A percentile compares a stretch with the other conserved stretches of the same genome.
phyloP scores from a whole-genome alignment of 2,113 vertebrate species.

The Serranochromis macrocephalus region DNA sequence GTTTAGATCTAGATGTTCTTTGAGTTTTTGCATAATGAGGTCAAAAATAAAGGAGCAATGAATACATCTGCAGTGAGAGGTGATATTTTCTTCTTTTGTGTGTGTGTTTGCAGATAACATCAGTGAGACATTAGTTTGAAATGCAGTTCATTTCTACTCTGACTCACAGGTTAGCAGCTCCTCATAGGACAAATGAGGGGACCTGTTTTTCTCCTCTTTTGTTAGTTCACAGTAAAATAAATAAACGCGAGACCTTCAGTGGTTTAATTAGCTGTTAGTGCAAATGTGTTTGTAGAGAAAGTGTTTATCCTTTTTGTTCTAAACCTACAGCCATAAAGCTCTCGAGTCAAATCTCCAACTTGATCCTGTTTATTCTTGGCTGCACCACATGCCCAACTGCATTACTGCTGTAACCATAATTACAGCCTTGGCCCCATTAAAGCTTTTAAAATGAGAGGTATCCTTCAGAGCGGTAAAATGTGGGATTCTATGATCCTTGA shows the following conservation, averaged over 20 bases:
- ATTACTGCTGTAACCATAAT: not conserved
- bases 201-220: not conserved
- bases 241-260: not conserved
- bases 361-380: not conserved
- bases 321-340: not conserved
- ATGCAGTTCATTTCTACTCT: not conserved
- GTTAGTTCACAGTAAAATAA: not conserved
- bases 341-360: not conserved
- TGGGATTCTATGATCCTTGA: not conserved
- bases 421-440: not conserved
- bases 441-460: not conserved
- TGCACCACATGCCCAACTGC: not conserved
- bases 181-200: not conserved
- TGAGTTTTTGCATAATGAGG: conserved; percentile 8
- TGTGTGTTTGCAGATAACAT: not conserved
- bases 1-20: not conserved
- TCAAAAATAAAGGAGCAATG: not conserved
- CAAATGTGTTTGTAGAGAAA: not conserved
- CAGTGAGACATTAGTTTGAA: not conserved
- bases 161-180: not conserved
- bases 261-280: not conserved
- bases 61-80: not conserved
- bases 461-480: not conserved
- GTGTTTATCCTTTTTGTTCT: not conserved
- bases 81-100: not conserved